Evolutionary conservation across 2,113 vertebrate genomes (phyloP).

Genomic region (Artemisiospiza belli): DNA sequence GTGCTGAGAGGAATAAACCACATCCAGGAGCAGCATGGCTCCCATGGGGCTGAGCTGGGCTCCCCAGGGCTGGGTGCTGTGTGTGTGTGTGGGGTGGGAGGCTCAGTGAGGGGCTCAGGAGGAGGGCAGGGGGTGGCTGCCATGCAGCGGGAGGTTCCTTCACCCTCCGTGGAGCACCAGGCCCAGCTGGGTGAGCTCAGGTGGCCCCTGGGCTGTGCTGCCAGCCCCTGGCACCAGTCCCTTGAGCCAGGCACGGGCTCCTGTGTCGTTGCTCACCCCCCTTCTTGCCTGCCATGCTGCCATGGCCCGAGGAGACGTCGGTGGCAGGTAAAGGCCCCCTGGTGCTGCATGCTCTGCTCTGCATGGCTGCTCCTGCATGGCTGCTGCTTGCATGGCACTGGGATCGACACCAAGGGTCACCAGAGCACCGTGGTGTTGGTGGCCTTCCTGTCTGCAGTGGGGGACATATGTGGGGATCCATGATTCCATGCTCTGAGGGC

Average conservation of each 20-base stretch:
- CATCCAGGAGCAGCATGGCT: neutral
- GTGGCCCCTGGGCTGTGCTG: neutral
- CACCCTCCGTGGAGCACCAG: neutral
- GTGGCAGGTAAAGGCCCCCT: slow-evolving; percentile 47
- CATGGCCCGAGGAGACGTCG: slow-evolving; percentile 20
- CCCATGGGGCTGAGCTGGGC: neutral
- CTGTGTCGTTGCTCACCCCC: slow-evolving; percentile 16
- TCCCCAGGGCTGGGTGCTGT: neutral
- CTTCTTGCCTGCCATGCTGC: slow-evolving; percentile 60
- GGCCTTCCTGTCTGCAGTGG: neutral
- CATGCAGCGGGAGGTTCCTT: neutral
- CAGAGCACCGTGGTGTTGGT: fast-evolving
- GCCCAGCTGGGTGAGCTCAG: neutral
- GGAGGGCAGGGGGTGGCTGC: neutral
- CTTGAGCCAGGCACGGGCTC: neutral
- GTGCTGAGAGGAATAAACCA: neutral
- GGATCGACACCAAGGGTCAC: neutral
- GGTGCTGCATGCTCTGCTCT: slow-evolving; percentile 34
- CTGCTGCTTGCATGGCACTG: neutral
- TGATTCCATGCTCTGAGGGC: neutral
- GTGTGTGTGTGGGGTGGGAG: fast-evolving
- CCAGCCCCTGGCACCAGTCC: neutral
- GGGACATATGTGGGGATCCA: fast-evolving
- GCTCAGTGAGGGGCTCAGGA: neutral
- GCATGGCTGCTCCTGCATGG: slow-evolving; percentile 47